Base-by-base conservation (phyloP, 2,888 invertebrate species). In the Panzeria rudis region DNA sequence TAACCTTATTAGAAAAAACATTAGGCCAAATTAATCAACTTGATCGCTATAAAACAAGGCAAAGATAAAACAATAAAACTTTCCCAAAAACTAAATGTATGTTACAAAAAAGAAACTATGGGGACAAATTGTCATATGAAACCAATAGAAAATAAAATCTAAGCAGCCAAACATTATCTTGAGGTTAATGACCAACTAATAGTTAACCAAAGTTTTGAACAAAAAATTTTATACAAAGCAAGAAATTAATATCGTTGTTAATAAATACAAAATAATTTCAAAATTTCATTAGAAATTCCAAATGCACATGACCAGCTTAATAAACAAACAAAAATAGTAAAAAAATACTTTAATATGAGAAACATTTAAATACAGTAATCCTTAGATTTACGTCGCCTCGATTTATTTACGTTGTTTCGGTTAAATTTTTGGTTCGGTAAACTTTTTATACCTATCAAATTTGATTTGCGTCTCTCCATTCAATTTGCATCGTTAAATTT, bases 201-300 rank as follows among this genome's bases (percentile, higher is more conserved):
- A 52, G 9, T 47, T 72, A 15, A 15, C n/a, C 38, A 68, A 69
- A 8, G 0, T 8, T 0, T 52, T 5, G 5, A 15, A 52, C 29
- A 68, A 11, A 29, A 47, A 17, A 68, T 44, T 56, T 11, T n/a
- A 32, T 29, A 44, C 2, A 54, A 15, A 52, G 25, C 25, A 3
- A n/a, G 23, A 54, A 75, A 54, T 41, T 54, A 47, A 25, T 52
- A 11, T n/a, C 35, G 17, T 7, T 20, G 15, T 41, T 41, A 29
- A 9, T 17, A 11, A 38, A 8, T 41, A 17, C 6, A 56, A 47
- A 79, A 44, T 64, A 54, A 50, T 84, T 80, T 76, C 50, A 35
- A 76, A 84, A 84, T 79, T 79, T 84, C 62, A 79, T 75, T 79
- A 75, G 84, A 84, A 83, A 79, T 71, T 66, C 23, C 52, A 66